Base-by-base conservation (phyloP, 2,113 vertebrate genomes). In the Eretmochelys imbricata region DNA sequence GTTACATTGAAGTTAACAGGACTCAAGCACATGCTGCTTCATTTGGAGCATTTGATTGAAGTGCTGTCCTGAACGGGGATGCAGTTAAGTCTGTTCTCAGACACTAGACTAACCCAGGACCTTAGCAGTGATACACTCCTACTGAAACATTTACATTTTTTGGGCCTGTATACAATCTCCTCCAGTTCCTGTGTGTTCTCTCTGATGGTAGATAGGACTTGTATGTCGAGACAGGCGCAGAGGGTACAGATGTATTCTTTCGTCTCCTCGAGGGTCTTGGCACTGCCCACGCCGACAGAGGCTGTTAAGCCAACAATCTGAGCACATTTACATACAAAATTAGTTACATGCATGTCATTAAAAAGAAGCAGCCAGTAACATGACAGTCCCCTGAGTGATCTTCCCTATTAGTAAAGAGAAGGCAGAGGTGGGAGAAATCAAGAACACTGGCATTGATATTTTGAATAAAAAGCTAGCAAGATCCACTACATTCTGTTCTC, bases 261-360 rank as follows among this genome's bases (percentile, higher is more conserved):
- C 0, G 98, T 96, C 51, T 99, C 98, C 0, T 0, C 0, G 1
- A 5, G 35, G 50, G 1, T 96, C 25, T 93, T 98, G 91, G 98
- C 98, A 87, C 90, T 97, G 35, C 98, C 98, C 8, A 98, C 97
- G 50, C 98, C 98, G 27, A 98, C 96, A 0, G 98, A 99, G 17
- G 98, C 99, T 5, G 98, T 99, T 96, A 99, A 93, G 50, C 98
- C 98, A 91, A 99, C 29, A 78, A 99, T 98, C 98, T 99, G 92
- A 84, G 59, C 94, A 93, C 24, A 97, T 35, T 82, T 10, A 11
- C 91, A 48, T 2, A 87, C 53, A 80, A 65, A 80, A 11, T 62
- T 22, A 2, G 1, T 93, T 35, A 27, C 6, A 65, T 9, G 27
- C 76, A 78, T 87, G 54, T 62, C 78, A 89, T 62, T 62, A 42